phyloP scores from a whole-genome alignment of 2,113 vertebrate species.

The Craseonycteris thonglongyai region DNA sequence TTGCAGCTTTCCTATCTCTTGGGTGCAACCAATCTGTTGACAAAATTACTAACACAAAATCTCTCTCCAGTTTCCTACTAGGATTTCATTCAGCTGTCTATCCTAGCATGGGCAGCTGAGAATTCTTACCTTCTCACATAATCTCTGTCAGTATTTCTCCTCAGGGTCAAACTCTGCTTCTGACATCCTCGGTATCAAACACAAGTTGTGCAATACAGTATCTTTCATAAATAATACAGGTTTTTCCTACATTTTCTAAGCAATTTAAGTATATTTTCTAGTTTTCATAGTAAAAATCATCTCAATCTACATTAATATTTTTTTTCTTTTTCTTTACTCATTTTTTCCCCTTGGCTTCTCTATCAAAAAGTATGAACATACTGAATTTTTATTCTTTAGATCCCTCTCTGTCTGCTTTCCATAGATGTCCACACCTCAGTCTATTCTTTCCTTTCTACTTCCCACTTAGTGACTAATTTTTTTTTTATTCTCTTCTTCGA shows the following conservation, averaged over 20 bases:
- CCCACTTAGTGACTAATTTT: neutral
- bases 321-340: neutral
- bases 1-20: neutral
- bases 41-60: neutral
- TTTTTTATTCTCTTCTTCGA: neutral
- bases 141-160: neutral
- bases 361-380: neutral
- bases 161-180: neutral
- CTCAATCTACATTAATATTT: neutral
- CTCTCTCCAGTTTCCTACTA: neutral
- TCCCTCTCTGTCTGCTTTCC: neutral
- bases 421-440: neutral
- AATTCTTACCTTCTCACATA: neutral
- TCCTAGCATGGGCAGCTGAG: neutral
- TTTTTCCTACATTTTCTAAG: neutral
- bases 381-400: neutral
- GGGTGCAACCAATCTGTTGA: neutral
- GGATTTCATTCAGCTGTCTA: neutral
- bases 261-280: neutral
- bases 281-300: neutral
- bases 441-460: neutral
- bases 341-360: neutral
- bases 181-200: neutral
- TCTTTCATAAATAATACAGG: neutral
- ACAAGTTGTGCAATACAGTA: neutral